Percentiles rank a stretch among this genome's conserved stretches.
phyloP scores from a whole-genome alignment of 2,797 vertebrate genomes.

The Characodon lateralis region DNA sequence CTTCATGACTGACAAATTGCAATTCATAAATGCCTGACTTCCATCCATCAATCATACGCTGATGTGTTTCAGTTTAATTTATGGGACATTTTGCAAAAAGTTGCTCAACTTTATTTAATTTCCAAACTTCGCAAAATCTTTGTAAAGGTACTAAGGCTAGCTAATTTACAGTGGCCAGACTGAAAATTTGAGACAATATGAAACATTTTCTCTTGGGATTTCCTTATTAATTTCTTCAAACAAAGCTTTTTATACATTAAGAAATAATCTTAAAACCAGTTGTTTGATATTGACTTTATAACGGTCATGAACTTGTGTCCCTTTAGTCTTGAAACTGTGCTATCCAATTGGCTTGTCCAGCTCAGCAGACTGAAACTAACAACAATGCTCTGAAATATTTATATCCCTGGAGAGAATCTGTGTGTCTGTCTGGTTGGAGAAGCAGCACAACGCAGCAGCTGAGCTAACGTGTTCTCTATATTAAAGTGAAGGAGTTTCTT shows the following conservation, averaged over 20 bases:
- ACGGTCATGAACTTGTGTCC: slow-evolving; percentile 57
- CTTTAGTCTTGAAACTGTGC: slow-evolving; percentile 33
- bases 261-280: slow-evolving; percentile 24
- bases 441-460: slow-evolving; percentile 36
- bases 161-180: slow-evolving; percentile 34
- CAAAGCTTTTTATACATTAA: not conserved
- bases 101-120: slow-evolving; percentile 13
- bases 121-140: not conserved
- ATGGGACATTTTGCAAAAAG: not conserved
- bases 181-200: not conserved
- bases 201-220: not conserved
- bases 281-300: slow-evolving; percentile 28
- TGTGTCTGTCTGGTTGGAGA: slow-evolving; percentile 18
- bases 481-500: slow-evolving; percentile 38
- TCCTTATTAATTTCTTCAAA: not conserved
- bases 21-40: slow-evolving; percentile 9
- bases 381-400: slow-evolving; percentile 78
- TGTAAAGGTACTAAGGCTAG: slow-evolving; percentile 1
- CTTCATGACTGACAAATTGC: slow-evolving; percentile 21
- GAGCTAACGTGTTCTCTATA: slow-evolving; percentile 37
- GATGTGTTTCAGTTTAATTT: not conserved
- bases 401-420: slow-evolving; percentile 59
- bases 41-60: slow-evolving; percentile 11
- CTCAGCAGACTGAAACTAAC: slow-evolving; percentile 77
- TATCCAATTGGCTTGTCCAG: slow-evolving; percentile 38